Evolutionary conservation across 2,113 vertebrate genomes (phyloP).

Genomic region (Sisor rabdophorus): DNA sequence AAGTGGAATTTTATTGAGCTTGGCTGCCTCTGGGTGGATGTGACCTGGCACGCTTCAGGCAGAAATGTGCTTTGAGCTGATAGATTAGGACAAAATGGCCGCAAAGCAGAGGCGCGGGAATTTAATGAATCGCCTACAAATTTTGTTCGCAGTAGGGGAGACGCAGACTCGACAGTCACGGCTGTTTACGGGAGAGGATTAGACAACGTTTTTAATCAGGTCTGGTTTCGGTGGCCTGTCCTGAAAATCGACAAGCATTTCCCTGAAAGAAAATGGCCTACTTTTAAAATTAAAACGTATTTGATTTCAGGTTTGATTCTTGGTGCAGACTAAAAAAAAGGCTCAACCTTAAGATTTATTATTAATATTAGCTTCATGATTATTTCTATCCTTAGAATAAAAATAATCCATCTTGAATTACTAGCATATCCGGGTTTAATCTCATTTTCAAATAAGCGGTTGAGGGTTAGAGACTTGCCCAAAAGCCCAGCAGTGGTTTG

Average conservation of each 20-base stretch:
- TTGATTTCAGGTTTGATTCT: conserved; percentile 7
- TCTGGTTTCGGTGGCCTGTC: conserved; percentile 28
- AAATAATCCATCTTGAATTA: background rate
- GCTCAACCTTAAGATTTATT: background rate
- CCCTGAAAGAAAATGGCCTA: conserved; percentile 24
- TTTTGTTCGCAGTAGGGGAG: conserved; percentile 39
- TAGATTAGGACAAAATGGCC: conserved; percentile 45
- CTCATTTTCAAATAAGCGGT: no score
- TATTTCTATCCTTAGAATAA: background rate
- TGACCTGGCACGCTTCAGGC: conserved; percentile 43
- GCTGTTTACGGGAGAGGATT: conserved; percentile 33
- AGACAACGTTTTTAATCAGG: conserved; percentile 37
- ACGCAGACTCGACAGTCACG: conserved; percentile 11
- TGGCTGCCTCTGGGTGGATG: conserved; percentile 41
- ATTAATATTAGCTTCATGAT: background rate
- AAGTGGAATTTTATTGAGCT: conserved; percentile 42
- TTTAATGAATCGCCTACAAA: conserved; percentile 52
- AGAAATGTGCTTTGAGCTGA: conserved; percentile 39
- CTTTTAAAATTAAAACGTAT: background rate
- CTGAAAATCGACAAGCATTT: conserved; percentile 26
- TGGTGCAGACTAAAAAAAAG: background rate
- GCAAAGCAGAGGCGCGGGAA: conserved; percentile 45
- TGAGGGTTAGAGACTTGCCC: no score
- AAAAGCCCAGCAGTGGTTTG: no score
- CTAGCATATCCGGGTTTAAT: background rate